Percentiles rank a stretch among this genome's conserved stretches.
Evolutionary conservation across 1,140 invertebrate genomes (phyloP).

Genomic region (Bombus impatiens): DNA sequence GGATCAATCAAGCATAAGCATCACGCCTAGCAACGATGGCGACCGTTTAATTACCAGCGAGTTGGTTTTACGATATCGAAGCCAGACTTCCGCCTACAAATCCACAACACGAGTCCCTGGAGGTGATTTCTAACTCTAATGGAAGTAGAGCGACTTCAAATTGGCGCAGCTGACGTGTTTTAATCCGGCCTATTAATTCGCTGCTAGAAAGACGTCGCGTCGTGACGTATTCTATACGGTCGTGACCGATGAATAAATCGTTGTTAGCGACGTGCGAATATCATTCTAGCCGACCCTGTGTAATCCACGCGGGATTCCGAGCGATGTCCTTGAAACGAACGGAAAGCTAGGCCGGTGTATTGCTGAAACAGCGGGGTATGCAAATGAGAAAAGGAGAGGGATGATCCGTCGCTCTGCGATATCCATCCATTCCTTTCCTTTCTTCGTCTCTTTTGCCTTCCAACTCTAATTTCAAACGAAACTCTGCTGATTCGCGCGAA

Average conservation of each 20-base stretch:
- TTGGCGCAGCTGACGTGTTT: slow-evolving; percentile 3
- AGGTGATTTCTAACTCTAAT: not conserved
- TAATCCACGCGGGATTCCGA: slow-evolving; percentile 16
- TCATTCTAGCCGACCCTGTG: not conserved
- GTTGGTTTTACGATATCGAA: not conserved
- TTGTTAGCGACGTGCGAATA: slow-evolving; percentile 14
- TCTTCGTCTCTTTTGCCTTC: too few species aligned
- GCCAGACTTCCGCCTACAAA: not conserved
- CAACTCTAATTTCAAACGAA: slow-evolving; percentile 21
- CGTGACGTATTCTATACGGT: not conserved
- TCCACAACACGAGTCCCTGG: not conserved
- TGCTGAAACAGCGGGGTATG: slow-evolving; percentile 25
- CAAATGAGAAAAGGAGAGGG: slow-evolving; percentile 10
- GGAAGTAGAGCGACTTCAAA: not conserved
- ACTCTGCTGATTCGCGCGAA: slow-evolving; percentile 15
- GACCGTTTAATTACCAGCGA: not conserved
- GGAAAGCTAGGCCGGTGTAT: not conserved
- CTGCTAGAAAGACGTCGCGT: not conserved
- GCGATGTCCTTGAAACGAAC: slow-evolving; percentile 12
- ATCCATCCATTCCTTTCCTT: not conserved
- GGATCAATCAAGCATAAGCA: not conserved
- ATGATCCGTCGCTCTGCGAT: slow-evolving; percentile 11
- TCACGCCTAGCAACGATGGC: not conserved
- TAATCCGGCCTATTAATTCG: slow-evolving; percentile 32
- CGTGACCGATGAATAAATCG: slow-evolving; percentile 21